Evolutionary conservation across 1,140 invertebrate genomes (phyloP).

Genomic region (Dysdera silvatica): DNA sequence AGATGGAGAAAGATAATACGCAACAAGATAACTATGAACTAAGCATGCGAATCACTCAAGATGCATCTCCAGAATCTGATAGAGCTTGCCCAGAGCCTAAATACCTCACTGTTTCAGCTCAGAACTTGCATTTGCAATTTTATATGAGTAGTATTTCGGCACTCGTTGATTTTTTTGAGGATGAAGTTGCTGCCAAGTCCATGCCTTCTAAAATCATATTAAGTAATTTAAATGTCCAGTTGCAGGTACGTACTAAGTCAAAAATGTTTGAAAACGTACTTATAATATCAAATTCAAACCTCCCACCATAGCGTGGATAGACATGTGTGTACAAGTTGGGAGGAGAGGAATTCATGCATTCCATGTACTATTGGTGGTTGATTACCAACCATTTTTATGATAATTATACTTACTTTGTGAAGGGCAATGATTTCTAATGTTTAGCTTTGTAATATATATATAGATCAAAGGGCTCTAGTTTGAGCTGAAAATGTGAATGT

Average conservation of each 20-base stretch:
- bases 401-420: too few relatives aligned
- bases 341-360: too few relatives aligned
- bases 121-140: conserved; percentile 18
- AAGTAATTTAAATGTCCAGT: conserved; percentile 21
- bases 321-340: too few relatives aligned
- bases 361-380: too few relatives aligned
- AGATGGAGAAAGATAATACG: conserved; percentile 6
- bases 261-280: neutral
- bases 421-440: too few relatives aligned
- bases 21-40: conserved; percentile 13
- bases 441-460: too few relatives aligned
- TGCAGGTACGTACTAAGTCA: conserved; percentile 12
- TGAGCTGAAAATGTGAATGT: too few relatives aligned
- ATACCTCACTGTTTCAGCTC: conserved; percentile 20
- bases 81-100: neutral
- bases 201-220: conserved; percentile 26
- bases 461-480: too few relatives aligned
- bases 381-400: too few relatives aligned
- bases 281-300: too few relatives aligned
- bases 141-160: conserved; percentile 26
- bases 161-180: conserved; percentile 24
- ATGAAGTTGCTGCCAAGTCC: conserved; percentile 21
- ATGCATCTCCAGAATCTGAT: neutral
- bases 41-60: conserved; percentile 21
- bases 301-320: too few relatives aligned